These are phyloP conservation scores for Cepaea hortensis DNA, from an alignment of 2,888 invertebrate species.

Conservation along the genomic window DNA sequence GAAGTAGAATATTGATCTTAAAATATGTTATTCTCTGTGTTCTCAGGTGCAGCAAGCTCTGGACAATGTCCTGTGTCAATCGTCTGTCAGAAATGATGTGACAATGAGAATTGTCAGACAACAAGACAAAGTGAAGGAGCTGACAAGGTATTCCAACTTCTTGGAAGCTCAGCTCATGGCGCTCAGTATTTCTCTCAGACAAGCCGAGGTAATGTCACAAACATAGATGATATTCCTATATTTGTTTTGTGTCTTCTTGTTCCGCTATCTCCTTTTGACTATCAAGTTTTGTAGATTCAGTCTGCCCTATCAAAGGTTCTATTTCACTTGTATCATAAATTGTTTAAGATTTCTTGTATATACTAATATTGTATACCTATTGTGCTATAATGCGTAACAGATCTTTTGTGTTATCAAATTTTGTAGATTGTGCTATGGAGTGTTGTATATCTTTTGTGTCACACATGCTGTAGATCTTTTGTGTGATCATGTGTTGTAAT, in stretches of 20 bases:
- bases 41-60: constrained; percentile 44
- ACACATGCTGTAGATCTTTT: too few relatives aligned
- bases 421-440: too few relatives aligned
- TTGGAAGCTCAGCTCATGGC: constrained; percentile 41
- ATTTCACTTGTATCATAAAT: too few relatives aligned
- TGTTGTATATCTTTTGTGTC: too few relatives aligned
- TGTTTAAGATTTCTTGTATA: too few relatives aligned
- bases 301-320: too few relatives aligned
- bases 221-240: not conserved
- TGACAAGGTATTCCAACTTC: constrained; percentile 32
- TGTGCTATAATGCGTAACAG: too few relatives aligned
- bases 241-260: not conserved
- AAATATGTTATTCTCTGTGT: not conserved
- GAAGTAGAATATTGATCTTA: too few relatives aligned
- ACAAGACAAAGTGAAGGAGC: constrained; percentile 48
- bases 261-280: not conserved
- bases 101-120: constrained; percentile 49
- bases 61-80: constrained; percentile 47
- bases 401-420: too few relatives aligned
- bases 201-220: constrained; percentile 40
- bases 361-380: too few relatives aligned
- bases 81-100: constrained; percentile 50
- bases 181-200: constrained; percentile 27
- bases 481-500: too few relatives aligned
- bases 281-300: not conserved